Conservation (phyloP, 2,888 invertebrate genomes). For the Xestia sexstrigata region DNA sequence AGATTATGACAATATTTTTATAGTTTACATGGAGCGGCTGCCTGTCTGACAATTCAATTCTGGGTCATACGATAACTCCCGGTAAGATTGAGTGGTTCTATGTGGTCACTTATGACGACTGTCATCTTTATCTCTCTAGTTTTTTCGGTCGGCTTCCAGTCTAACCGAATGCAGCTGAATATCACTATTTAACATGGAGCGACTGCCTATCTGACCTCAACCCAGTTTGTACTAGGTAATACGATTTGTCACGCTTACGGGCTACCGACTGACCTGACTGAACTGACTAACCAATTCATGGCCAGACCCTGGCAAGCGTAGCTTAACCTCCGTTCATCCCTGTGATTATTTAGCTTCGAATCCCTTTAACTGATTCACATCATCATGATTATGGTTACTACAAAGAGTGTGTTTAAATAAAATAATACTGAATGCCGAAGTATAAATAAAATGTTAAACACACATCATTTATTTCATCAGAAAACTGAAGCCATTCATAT, state of each 20-base stretch:
- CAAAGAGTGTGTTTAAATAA: neutral
- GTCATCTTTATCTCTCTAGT: no score
- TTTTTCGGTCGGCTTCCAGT: no score
- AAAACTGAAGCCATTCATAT: slow-evolving; percentile 9
- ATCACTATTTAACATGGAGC: no score
- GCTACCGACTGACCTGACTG: no score
- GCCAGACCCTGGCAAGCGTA: neutral
- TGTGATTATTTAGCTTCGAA: neutral
- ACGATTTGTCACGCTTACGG: no score
- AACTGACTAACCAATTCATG: neutral
- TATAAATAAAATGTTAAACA: neutral
- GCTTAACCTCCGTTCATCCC: neutral
- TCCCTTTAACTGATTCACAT: neutral
- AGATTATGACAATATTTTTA: no score
- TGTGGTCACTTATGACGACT: no score
- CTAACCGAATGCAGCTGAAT: no score
- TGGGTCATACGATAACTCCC: neutral
- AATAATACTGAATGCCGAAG: neutral
- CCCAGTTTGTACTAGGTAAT: no score
- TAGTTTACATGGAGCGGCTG: neutral
- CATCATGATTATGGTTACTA: neutral
- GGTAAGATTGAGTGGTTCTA: neutral
- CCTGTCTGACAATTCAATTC: neutral
- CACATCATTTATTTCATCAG: neutral
- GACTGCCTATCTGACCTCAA: no score